Conservation (phyloP, 2,888 invertebrate genomes). For the Drosophila ochracea region DNA sequence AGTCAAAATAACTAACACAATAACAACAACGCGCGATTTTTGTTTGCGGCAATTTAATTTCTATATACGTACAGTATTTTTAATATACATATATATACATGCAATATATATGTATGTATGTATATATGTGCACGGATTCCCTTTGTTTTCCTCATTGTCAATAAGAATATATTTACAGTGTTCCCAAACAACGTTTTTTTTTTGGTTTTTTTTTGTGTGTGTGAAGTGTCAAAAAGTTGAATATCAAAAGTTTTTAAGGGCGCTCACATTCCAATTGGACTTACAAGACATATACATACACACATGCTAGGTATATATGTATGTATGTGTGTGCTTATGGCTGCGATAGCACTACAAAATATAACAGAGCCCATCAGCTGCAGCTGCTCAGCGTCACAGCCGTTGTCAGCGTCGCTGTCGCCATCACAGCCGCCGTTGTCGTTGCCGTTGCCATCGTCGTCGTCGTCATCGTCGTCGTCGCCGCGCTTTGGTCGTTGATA, state of each 20-base stretch:
- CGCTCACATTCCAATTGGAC: slow-evolving; percentile 22
- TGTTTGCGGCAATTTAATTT: slow-evolving; percentile 49
- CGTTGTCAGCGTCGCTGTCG: slow-evolving; percentile 21
- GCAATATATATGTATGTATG: neutral
- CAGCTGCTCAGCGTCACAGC: slow-evolving; percentile 36
- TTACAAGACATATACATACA: slow-evolving; percentile 8
- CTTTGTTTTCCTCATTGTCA: slow-evolving; percentile 13
- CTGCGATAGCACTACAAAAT: slow-evolving; percentile 29
- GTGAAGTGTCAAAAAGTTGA: slow-evolving; percentile 11
- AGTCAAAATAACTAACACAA: slow-evolving; percentile 60
- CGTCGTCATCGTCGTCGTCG: slow-evolving; percentile 12
- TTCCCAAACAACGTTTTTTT: slow-evolving; percentile 10
- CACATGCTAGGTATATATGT: neutral
- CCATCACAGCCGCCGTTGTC: slow-evolving; percentile 20
- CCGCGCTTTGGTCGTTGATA: slow-evolving; percentile 68
- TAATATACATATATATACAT: neutral
- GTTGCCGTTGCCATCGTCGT: slow-evolving; percentile 21
- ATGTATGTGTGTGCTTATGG: slow-evolving; percentile 8
- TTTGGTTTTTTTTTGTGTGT: slow-evolving; percentile 14
- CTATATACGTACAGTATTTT: slow-evolving; percentile 16
- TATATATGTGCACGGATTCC: slow-evolving; percentile 7
- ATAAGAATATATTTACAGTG: slow-evolving; percentile 44
- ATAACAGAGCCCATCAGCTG: slow-evolving; percentile 55
- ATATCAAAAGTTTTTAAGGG: slow-evolving; percentile 36
- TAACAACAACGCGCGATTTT: slow-evolving; percentile 48